Base-by-base conservation (phyloP, 1,140 invertebrate genomes). In the Zaprionus kolodkinae region DNA sequence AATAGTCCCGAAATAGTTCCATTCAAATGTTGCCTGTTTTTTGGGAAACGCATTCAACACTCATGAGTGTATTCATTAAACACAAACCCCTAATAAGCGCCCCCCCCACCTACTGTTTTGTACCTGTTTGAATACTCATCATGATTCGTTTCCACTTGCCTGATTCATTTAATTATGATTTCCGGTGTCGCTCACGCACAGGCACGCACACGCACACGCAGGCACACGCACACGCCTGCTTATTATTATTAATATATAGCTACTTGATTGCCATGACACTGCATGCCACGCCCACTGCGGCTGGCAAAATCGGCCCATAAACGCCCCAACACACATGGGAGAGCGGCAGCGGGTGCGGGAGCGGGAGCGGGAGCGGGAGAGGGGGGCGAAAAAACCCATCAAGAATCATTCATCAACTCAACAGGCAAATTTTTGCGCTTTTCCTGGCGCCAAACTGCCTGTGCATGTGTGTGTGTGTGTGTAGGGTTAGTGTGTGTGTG, bases 81-180 rank as follows among this genome's bases (percentile, higher is more conserved):
- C 17, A 50, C 9, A 25, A 30, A 30, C 3, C 27, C 27, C 27
- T 6, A 30, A 30, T 30, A 5, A 30, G 3, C 25, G 25, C 4
- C 9, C 2, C 0, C 11, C 7, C 45, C 21, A 17, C 10, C 21
- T 15, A 15, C 21, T 10, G 10, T 11, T 10, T 6, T 5, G 45
- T 50, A 17, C 45, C 10, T 50, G 45, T 50, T 50, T 50, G 45
- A 50, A 50, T 50, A 50, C 45, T 50, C 15, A 17, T 67, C 52
- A 70, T 85, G 73, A 85, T 80, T 50, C 64, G 77, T 81, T 85
- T 85, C 81, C 81, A 68, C 74, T 78, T 78, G 74, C 81, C 74
- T 85, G 74, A 81, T 75, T 86, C 82, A 85, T 86, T 85, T 81
- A 85, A 85, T 86, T 85, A 86, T 85, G 82, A 86, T 86, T 81